phyloP scores from a whole-genome alignment of 2,113 vertebrate species.

The Clarias magur region DNA sequence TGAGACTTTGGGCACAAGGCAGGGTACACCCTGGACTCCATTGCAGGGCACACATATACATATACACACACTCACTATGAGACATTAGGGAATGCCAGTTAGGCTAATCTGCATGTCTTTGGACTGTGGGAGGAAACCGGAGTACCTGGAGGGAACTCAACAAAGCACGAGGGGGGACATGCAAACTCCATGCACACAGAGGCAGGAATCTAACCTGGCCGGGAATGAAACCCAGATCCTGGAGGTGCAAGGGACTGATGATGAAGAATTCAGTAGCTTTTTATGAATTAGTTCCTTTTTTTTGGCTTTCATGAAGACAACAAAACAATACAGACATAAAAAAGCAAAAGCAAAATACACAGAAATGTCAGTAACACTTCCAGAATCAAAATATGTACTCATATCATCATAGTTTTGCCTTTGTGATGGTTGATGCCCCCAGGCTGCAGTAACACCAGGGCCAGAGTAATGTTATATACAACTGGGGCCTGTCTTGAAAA shows the following conservation, averaged over 20 bases:
- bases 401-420: not conserved
- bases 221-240: too few relatives aligned
- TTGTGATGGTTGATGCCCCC: not conserved
- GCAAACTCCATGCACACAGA: too few relatives aligned
- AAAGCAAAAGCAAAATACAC: not conserved
- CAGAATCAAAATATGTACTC: not conserved
- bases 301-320: not conserved
- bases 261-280: not conserved
- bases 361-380: not conserved
- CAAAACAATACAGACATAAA: not conserved
- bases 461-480: slow-evolving; percentile 3
- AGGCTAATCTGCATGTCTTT: too few relatives aligned
- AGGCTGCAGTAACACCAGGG: not conserved
- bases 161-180: too few relatives aligned
- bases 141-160: too few relatives aligned
- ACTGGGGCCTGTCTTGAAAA: not conserved
- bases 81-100: too few relatives aligned
- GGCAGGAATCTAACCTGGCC: too few relatives aligned
- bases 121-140: too few relatives aligned
- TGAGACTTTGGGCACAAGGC: too few relatives aligned
- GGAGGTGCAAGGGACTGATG: not conserved
- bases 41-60: too few relatives aligned
- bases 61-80: too few relatives aligned
- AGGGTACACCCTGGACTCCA: too few relatives aligned
- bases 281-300: not conserved